phyloP scores from a whole-genome alignment of 2,113 vertebrate genomes.

The Aphelocoma coerulescens region DNA sequence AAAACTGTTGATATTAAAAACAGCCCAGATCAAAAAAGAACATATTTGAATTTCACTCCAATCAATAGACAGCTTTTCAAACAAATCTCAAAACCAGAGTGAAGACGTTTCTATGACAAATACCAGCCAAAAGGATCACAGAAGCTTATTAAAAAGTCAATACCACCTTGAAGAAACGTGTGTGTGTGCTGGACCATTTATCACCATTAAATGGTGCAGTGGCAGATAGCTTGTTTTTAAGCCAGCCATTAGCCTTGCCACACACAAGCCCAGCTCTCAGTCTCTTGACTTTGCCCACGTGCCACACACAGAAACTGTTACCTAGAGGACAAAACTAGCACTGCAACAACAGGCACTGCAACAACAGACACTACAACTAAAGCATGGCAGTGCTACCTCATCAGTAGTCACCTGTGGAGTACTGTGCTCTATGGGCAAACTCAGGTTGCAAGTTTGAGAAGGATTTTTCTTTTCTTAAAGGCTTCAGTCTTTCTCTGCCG shows the following conservation, averaged over 20 bases:
- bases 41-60: background rate
- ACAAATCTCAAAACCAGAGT: slow-evolving; percentile 5
- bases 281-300: accelerated
- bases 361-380: background rate
- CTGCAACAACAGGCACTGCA: background rate
- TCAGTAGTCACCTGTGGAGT: background rate
- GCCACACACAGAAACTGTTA: background rate
- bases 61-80: slow-evolving; percentile 9
- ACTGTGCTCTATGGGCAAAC: accelerated
- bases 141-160: slow-evolving; percentile 7
- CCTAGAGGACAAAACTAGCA: background rate
- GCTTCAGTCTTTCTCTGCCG: background rate
- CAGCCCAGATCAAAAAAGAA: background rate
- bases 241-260: background rate
- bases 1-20: background rate
- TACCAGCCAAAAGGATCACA: background rate
- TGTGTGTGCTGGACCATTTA: background rate
- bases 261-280: background rate
- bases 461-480: background rate
- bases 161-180: background rate
- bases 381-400: background rate
- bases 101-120: background rate
- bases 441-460: background rate
- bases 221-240: background rate
- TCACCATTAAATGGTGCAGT: background rate